Evolutionary conservation across 2,797 vertebrate species (phyloP).

Genomic region (Parauchenoglanis ngamensis): DNA sequence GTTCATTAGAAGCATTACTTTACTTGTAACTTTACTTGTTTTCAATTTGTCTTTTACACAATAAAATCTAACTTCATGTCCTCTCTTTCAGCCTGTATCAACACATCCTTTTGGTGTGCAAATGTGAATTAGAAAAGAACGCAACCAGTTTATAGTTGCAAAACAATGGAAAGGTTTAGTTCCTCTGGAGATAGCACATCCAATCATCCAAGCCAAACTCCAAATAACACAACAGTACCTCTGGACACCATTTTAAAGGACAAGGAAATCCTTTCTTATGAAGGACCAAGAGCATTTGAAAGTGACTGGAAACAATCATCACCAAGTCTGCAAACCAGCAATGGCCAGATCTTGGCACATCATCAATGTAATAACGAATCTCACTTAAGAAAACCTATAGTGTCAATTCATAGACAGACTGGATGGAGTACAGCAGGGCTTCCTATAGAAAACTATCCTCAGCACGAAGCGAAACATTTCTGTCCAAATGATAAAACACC

Average conservation of each 20-base stretch:
- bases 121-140: neutral
- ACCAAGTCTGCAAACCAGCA: neutral
- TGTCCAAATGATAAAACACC: neutral
- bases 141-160: too few species aligned
- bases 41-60: neutral
- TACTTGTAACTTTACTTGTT: neutral
- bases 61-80: neutral
- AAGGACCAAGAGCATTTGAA: neutral
- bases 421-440: neutral
- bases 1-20: neutral
- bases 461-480: neutral
- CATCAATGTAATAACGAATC: neutral
- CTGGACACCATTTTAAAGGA: constrained; percentile 6
- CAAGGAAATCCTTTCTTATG: neutral
- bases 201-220: neutral
- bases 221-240: neutral
- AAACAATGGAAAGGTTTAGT: neutral
- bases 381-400: neutral
- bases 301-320: neutral
- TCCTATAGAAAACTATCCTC: neutral
- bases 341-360: neutral
- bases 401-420: neutral
- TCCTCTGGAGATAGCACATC: neutral
- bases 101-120: neutral
- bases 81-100: neutral